These are phyloP conservation scores for Nasonovia ribisnigri DNA, from an alignment of 2,888 invertebrate genomes.

Conservation along the genomic window DNA sequence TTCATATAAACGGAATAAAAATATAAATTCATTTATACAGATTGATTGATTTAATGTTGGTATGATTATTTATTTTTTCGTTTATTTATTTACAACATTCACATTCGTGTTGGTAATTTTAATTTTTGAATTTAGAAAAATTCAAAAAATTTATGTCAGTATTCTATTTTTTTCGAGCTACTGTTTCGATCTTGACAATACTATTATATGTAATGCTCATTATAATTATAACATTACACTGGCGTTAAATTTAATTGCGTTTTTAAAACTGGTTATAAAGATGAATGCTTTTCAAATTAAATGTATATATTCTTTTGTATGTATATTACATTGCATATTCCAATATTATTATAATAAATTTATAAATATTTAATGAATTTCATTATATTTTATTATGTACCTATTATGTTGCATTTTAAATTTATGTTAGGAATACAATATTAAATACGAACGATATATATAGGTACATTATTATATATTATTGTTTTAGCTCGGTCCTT, in stretches of 20 bases:
- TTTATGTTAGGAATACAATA: neutral
- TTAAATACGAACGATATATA: neutral
- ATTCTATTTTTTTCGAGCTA: neutral
- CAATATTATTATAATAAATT: neutral
- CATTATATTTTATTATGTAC: neutral
- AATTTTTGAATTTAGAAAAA: neutral
- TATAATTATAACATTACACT: neutral
- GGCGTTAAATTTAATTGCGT: constrained; percentile 4
- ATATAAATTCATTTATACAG: too few relatives aligned
- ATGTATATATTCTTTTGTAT: neutral
- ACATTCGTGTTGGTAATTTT: neutral
- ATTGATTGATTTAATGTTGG: neutral
- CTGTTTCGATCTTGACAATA: neutral
- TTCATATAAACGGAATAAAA: neutral
- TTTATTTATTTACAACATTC: neutral
- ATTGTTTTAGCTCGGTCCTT: neutral
- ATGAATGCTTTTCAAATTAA: constrained; percentile 20
- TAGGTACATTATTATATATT: too few relatives aligned
- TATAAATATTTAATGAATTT: neutral
- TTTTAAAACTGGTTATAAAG: constrained; percentile 43
- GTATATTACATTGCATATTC: constrained; percentile 7
- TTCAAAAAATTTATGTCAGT: neutral
- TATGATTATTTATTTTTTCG: neutral
- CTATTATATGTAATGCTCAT: neutral
- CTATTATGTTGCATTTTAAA: neutral